Evolutionary conservation across 2,888 invertebrate genomes (phyloP).

Genomic region (Schizotus pectinicornis): DNA sequence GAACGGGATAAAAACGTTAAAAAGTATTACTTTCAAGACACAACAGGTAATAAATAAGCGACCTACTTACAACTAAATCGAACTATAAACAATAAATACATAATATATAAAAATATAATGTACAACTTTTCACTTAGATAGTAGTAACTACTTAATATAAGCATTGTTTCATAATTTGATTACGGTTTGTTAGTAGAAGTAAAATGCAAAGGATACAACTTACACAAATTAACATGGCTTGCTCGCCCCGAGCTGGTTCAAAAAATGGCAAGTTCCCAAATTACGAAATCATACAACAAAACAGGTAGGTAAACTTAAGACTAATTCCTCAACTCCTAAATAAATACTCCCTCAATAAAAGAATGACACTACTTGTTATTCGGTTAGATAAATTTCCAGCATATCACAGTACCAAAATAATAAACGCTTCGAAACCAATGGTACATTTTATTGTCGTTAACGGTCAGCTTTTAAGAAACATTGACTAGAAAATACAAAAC

Average conservation of each 20-base stretch:
- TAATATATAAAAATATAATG: slow-evolving; percentile 55
- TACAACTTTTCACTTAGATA: slow-evolving; percentile 47
- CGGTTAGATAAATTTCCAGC: slow-evolving; percentile 36
- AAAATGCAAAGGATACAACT: slow-evolving; percentile 23
- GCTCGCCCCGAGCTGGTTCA: slow-evolving; percentile 24
- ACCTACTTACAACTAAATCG: slow-evolving; percentile 42
- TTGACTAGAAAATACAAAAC: slow-evolving; percentile 46
- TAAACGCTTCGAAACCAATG: slow-evolving; percentile 39
- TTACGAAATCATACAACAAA: not conserved
- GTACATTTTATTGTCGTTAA: slow-evolving; percentile 48
- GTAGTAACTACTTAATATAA: slow-evolving; percentile 47
- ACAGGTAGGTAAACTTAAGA: not conserved
- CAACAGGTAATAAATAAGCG: slow-evolving; percentile 35
- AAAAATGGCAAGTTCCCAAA: slow-evolving; percentile 32
- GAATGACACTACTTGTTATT: not conserved
- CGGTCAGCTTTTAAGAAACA: slow-evolving; percentile 40
- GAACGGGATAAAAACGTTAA: not conserved
- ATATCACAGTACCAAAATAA: slow-evolving; percentile 48
- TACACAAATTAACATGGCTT: slow-evolving; percentile 30
- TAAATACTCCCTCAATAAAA: no score
- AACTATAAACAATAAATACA: slow-evolving; percentile 54
- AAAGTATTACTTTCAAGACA: slow-evolving; percentile 11
- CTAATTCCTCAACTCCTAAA: not conserved
- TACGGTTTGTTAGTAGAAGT: slow-evolving; percentile 21
- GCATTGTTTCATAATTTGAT: slow-evolving; percentile 38